Percentiles rank a stretch among this genome's conserved stretches.
Conservation (phyloP, 2,888 invertebrate species). For the Diadegma fenestrale region DNA sequence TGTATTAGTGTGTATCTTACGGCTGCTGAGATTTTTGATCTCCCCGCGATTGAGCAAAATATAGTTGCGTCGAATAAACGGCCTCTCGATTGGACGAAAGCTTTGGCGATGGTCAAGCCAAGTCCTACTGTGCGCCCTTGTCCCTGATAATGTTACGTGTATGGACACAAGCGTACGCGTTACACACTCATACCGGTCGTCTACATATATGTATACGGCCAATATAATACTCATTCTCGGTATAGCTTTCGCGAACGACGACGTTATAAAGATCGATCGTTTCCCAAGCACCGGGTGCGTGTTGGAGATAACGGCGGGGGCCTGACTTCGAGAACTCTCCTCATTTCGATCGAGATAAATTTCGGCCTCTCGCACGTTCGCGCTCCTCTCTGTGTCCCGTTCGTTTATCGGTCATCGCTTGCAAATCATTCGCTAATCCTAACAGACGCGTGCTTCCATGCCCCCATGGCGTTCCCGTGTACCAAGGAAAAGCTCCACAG, state of each 20-base stretch:
- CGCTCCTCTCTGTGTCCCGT: conserved; percentile 73
- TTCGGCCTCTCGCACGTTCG: conserved; percentile 71
- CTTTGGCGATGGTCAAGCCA: conserved; percentile 58
- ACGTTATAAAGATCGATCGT: conserved; percentile 72
- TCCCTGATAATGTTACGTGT: conserved; percentile 1
- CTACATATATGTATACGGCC: neutral
- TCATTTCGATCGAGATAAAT: conserved; percentile 80
- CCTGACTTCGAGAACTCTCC: conserved; percentile 68
- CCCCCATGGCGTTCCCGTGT: conserved; percentile 50
- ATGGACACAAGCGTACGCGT: conserved; percentile 1
- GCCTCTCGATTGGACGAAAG: conserved; percentile 39
- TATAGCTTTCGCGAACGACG: conserved; percentile 54
- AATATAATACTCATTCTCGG: conserved; percentile 52
- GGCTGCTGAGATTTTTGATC: conserved; percentile 60
- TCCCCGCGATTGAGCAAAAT: conserved; percentile 64
- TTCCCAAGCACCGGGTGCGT: conserved; percentile 72
- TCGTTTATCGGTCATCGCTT: conserved; percentile 80
- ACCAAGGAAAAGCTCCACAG: conserved; percentile 35
- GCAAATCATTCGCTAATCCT: conserved; percentile 81
- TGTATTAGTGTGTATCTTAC: conserved; percentile 30
- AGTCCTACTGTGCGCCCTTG: conserved; percentile 12
- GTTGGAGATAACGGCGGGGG: conserved; percentile 72
- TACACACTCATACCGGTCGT: neutral
- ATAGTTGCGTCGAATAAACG: conserved; percentile 58
- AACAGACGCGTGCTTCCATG: conserved; percentile 71